A percentile compares a stretch with the other conserved stretches of the same genome.
phyloP scores from a whole-genome alignment of 2,113 vertebrate species.

The Vimba vimba region DNA sequence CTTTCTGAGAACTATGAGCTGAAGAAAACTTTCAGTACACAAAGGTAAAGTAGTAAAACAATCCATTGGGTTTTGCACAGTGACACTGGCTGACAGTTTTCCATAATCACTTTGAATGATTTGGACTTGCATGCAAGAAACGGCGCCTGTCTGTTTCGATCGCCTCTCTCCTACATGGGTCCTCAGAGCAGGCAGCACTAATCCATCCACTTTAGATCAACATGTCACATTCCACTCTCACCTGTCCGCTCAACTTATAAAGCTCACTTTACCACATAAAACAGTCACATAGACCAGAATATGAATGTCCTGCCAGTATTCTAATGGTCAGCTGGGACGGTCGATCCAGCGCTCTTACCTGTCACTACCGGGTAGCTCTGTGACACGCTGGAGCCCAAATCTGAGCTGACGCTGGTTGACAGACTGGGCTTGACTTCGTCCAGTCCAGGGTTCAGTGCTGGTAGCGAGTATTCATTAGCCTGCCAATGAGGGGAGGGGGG shows the following conservation, averaged over 20 bases:
- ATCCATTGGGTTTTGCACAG: constrained; percentile 26
- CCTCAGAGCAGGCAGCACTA: constrained; percentile 49
- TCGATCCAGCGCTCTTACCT: constrained; percentile 73
- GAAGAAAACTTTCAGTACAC: constrained; percentile 25
- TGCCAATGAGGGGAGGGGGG: constrained; percentile 69
- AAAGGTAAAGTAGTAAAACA: constrained; percentile 25
- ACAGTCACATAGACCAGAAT: constrained; percentile 27
- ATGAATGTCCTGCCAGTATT: constrained; percentile 34
- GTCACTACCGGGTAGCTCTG: constrained; percentile 98
- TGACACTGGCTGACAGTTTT: constrained; percentile 73
- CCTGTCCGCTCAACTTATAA: constrained; percentile 43
- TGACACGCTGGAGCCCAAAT: constrained; percentile 97
- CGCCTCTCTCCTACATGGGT: constrained; percentile 47
- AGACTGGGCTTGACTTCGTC: constrained; percentile 99
- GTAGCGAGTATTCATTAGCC: constrained; percentile 98
- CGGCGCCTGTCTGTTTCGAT: constrained; percentile 50
- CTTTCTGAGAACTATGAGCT: constrained; percentile 12
- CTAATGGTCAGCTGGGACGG: constrained; percentile 43
- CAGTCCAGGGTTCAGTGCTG: constrained; percentile 93
- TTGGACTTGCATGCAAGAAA: constrained; percentile 49
- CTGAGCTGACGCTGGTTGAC: constrained; percentile 93
- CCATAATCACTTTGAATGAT: constrained; percentile 53
- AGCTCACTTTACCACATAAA: constrained; percentile 53
- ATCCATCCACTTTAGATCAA: constrained; percentile 59
- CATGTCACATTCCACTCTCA: constrained; percentile 54